phyloP scores from a whole-genome alignment of 2,797 vertebrate species.

The Threskiornis aethiopicus region DNA sequence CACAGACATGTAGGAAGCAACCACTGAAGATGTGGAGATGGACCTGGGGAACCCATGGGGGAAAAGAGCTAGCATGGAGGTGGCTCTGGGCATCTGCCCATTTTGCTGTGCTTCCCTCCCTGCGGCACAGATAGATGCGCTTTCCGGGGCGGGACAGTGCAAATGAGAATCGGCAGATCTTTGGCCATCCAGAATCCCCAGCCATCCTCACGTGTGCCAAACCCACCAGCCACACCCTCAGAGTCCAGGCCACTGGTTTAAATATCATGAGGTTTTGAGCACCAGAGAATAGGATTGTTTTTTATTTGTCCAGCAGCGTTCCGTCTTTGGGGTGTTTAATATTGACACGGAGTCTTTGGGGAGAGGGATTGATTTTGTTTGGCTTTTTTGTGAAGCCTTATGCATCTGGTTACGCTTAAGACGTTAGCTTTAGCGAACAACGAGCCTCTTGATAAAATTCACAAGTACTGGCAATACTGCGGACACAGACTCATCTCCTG shows the following conservation, averaged over 20 bases:
- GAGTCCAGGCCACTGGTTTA: background rate
- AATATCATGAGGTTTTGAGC: background rate
- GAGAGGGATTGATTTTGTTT: conserved; percentile 22
- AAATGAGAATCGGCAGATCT: background rate
- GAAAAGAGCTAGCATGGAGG: background rate
- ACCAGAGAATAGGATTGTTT: background rate
- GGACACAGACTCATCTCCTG: conserved; percentile 35
- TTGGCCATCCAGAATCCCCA: background rate
- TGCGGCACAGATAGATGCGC: accelerated
- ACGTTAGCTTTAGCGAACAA: conserved; percentile 7
- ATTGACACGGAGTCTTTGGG: background rate
- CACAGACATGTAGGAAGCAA: background rate
- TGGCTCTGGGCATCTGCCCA: background rate
- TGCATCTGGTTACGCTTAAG: conserved; percentile 43
- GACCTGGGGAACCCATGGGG: background rate
- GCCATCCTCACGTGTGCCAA: background rate
- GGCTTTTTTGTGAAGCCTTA: conserved; percentile 30
- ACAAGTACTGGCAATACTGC: background rate
- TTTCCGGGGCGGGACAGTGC: background rate
- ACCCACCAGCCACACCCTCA: background rate
- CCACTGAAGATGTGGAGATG: background rate
- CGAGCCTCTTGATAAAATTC: conserved; percentile 41
- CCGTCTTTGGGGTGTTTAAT: conserved; percentile 35
- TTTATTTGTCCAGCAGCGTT: conserved; percentile 6
- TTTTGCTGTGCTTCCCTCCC: background rate